Conservation (phyloP, 1,140 invertebrate genomes). For the Pachyrhynchus sulphureomaculatus region DNA sequence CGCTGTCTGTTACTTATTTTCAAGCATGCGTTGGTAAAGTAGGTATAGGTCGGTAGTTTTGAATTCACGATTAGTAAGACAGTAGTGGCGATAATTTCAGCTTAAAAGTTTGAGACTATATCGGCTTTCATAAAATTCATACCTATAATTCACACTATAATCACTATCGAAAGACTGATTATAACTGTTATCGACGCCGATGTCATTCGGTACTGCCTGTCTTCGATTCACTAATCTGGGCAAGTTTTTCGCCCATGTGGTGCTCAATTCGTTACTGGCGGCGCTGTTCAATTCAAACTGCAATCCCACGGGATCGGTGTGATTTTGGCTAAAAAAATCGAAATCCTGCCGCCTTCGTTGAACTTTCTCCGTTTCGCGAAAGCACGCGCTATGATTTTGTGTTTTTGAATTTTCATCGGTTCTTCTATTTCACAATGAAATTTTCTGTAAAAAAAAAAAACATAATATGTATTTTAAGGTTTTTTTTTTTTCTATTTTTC, state of each 20-base stretch:
- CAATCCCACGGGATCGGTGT: slow-evolving; percentile 87
- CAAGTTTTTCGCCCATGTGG: slow-evolving; percentile 85
- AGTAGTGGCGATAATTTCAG: too few relatives aligned
- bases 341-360: slow-evolving; percentile 78
- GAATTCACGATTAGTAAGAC: too few relatives aligned
- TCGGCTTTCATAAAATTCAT: too few relatives aligned
- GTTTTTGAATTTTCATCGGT: slow-evolving; percentile 76
- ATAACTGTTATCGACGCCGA: slow-evolving; percentile 63
- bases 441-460: slow-evolving; percentile 54
- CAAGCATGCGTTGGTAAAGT: too few relatives aligned
- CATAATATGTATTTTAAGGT: background rate
- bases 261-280: slow-evolving; percentile 72
- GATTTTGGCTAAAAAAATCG: slow-evolving; percentile 79
- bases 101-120: too few relatives aligned
- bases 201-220: slow-evolving; percentile 68
- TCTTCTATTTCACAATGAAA: slow-evolving; percentile 70
- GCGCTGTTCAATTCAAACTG: slow-evolving; percentile 82
- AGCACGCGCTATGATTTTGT: slow-evolving; percentile 87
- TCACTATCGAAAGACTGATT: slow-evolving; percentile 69
- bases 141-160: slow-evolving; percentile 66
- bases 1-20: too few relatives aligned
- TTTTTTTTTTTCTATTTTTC: too few relatives aligned
- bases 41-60: too few relatives aligned
- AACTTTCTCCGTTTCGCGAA: slow-evolving; percentile 86
- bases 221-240: slow-evolving; percentile 81